Evolutionary conservation across 2,113 vertebrate genomes (phyloP).

Genomic region (Macroglossus sobrinus): DNA sequence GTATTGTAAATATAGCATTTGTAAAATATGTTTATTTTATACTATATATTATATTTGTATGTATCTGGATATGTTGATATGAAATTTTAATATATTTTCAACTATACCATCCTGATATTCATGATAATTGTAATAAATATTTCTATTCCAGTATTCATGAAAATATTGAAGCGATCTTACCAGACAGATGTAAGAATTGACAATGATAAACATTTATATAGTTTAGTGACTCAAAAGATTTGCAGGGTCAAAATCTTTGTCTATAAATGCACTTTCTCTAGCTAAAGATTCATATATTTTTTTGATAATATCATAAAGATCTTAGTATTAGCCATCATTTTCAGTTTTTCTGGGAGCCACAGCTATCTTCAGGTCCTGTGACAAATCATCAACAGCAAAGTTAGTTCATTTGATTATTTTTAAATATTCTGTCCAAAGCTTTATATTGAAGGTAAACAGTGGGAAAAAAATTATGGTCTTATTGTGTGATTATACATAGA

Average conservation of each 20-base stretch:
- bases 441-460: background rate
- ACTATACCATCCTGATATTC: background rate
- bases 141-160: background rate
- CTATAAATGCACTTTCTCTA: background rate
- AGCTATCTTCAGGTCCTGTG: background rate
- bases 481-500: background rate
- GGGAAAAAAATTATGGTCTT: background rate
- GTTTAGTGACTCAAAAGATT: background rate
- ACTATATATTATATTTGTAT: background rate
- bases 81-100: background rate
- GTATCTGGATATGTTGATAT: background rate
- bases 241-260: background rate
- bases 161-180: background rate
- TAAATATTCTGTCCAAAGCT: background rate
- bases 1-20: background rate
- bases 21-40: background rate
- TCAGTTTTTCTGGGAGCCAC: background rate
- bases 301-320: background rate
- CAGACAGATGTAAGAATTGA: background rate
- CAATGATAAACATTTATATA: background rate
- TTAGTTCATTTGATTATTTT: background rate
- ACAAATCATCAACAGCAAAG: background rate
- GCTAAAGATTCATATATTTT: background rate
- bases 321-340: background rate
- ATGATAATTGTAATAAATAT: background rate